Base-by-base conservation (phyloP, 2,888 invertebrate genomes). In the Volucella bombylans region DNA sequence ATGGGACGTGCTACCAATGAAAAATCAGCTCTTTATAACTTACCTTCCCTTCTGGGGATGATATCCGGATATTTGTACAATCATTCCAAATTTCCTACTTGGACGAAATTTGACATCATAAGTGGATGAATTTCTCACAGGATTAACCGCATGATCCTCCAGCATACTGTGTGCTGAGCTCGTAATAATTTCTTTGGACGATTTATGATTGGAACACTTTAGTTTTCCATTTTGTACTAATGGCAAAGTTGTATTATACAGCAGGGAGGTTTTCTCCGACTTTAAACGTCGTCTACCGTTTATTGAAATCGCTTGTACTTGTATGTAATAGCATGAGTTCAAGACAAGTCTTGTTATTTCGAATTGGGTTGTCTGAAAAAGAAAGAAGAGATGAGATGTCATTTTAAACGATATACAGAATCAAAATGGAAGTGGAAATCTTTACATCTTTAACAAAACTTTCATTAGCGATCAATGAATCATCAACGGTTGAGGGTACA, bases 261-360 rank as follows among this genome's bases (percentile, higher is more conserved):
- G 93, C 71, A 95, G 92, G 10, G 94, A 95, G 1, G 94, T 94
- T 88, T 95, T 96, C 57, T 95, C 94, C 69, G 96, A 95, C 65
- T 95, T 94, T 15, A 96, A 90, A 87, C 94, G 94, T 11, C 94
- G 93, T 62, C 93, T 93, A 1, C 95, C 96, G 88, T 93, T 96
- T 87, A 95, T 93, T 43, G 94, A 94, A 82, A 96, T 93, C 6
- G 96, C 95, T 91, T 96, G 96, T 6, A 96, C 95, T 94, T 96
- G 96, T 50, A 96, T 92, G 88, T 96, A 96, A 90, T 96, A 96
- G 91, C 94, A 93, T 0, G 95, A 95, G 89, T 95, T 94, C 8
- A 94, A 93, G 87, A 94, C 93, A 64, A 96, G 91, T 88, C 94
- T 94, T 87, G 93, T 94, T 87, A 96, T 93, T 87, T 94, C 93